Base-by-base conservation (phyloP, 2,888 invertebrate species). In the Ferdinandea cuprea region DNA sequence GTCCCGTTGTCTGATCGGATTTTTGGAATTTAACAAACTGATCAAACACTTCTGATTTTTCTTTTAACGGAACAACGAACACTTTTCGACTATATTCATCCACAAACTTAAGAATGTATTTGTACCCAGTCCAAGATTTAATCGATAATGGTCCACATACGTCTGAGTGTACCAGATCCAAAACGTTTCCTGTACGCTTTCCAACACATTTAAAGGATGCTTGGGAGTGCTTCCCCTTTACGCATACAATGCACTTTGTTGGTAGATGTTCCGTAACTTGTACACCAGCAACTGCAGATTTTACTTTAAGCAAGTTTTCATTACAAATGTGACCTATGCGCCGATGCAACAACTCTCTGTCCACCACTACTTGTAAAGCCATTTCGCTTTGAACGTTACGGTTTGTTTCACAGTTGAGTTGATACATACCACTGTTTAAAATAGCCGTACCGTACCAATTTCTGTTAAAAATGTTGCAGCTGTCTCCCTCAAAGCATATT, bases 91-190 rank as follows among this genome's bases (percentile, higher is more conserved):
- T 61, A 44, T 56, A 81, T 72, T 89, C 89, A 86, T 91, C 90
- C 54, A 88, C 87, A 46, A 90, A 88, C 1, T 87, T 88, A 17
- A 89, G 61, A 52, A 90, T 88, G 83, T 89, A n/a, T n/a, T n/a
- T n/a, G n/a, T n/a, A n/a, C n/a, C n/a, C n/a, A n/a, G n/a, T n/a
- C n/a, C n/a, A n/a, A n/a, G n/a, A n/a, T n/a, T n/a, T n/a, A n/a
- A n/a, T n/a, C n/a, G n/a, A n/a, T n/a, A n/a, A n/a, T n/a, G n/a
- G n/a, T n/a, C n/a, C 89, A 78, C 88, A 89, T 0, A 90, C 74
- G 85, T 90, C 90, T 8, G 88, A 69, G 63, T 89, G 89, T 0
- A 90, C 56, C 30, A 88, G 11, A 19, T 89, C 87, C 15, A 90
- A 79, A 52, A 85, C 30, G 46, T 61, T 59, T 25, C 48, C 77